phyloP scores from a whole-genome alignment of 2,888 invertebrate genomes.

The Eutolmus rufibarbis region DNA sequence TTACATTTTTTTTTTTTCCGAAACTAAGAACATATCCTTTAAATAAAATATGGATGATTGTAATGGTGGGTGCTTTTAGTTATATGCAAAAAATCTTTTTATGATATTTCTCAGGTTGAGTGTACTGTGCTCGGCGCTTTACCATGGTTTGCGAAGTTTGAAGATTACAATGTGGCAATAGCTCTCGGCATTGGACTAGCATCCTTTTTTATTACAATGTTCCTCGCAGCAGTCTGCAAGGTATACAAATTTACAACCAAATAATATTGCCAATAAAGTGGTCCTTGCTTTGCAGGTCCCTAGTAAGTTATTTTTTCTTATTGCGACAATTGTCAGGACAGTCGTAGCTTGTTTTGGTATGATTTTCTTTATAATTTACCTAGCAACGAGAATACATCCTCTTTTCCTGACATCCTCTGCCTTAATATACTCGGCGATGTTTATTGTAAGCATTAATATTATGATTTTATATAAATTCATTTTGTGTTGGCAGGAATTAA shows the following conservation, averaged over 20 bases:
- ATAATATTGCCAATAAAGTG: neutral
- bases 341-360: neutral
- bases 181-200: neutral
- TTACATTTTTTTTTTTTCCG: neutral
- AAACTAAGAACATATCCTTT: neutral
- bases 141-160: neutral
- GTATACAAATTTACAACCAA: neutral
- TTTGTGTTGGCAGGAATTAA: neutral
- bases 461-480: neutral
- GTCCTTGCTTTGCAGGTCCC: neutral
- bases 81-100: neutral
- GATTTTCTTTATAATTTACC: neutral
- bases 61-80: neutral
- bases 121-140: neutral
- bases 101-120: neutral
- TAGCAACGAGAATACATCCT: neutral
- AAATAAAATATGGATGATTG: neutral
- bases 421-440: neutral
- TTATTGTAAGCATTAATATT: neutral
- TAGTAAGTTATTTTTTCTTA: neutral
- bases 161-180: neutral
- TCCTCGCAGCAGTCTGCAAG: neutral
- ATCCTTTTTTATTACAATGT: neutral
- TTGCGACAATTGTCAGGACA: neutral
- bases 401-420: neutral